Percentiles rank a stretch among this genome's conserved stretches.
These are phyloP conservation scores for Parapsyche elsis DNA, from an alignment of 1,140 invertebrate genomes.

Conservation along the genomic window DNA sequence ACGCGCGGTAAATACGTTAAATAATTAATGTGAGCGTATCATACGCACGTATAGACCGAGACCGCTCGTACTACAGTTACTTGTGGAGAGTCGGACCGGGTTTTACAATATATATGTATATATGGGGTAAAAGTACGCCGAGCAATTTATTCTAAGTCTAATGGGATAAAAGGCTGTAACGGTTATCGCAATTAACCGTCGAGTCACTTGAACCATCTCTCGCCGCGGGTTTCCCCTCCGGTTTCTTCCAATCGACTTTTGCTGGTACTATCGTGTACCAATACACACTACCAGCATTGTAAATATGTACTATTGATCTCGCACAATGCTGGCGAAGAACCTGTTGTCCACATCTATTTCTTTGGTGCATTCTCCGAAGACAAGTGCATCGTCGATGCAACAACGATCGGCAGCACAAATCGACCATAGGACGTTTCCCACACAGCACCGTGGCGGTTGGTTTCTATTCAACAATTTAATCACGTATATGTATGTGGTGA, in stretches of 20 bases:
- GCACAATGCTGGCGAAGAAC: constrained; percentile 17
- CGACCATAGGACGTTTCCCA: neutral
- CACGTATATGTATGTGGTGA: constrained; percentile 13
- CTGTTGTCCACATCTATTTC: constrained; percentile 26
- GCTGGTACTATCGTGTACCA: neutral
- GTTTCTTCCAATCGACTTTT: neutral
- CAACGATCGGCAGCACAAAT: neutral
- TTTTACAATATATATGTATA: neutral
- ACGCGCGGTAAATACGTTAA: no score
- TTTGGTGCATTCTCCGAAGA: constrained; percentile 1
- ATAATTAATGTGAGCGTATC: no score
- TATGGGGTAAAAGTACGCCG: neutral
- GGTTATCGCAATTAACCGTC: constrained; percentile 31
- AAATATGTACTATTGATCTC: constrained; percentile 7
- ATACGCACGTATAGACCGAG: no score
- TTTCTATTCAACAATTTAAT: constrained; percentile 28
- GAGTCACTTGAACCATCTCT: neutral
- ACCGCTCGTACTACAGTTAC: no score
- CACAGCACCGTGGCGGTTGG: neutral
- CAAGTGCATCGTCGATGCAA: constrained; percentile 7
- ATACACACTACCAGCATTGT: neutral
- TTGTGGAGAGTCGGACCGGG: neutral
- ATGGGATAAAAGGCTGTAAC: neutral
- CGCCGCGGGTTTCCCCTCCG: neutral
- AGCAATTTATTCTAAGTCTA: neutral